Base-by-base conservation (phyloP, 92 coral and sea anemone species). In the Epizoanthus scotinus region DNA sequence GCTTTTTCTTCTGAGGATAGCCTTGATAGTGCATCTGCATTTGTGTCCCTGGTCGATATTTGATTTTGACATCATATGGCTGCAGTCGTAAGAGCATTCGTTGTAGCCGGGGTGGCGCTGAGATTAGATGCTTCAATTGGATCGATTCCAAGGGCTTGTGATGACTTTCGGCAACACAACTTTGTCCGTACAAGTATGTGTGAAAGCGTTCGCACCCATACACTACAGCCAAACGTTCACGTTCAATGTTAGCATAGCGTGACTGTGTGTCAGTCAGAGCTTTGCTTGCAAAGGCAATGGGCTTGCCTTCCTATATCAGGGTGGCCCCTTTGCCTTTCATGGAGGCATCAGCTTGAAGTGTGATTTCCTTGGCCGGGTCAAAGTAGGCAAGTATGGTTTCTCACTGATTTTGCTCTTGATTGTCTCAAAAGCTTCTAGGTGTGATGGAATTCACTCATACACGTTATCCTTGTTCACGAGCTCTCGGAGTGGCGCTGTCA, bases 401-500 rank as follows among this genome's bases (percentile, higher is more conserved):
- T 83, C 74, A 74, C 58, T 83, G 87, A 83, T 83, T 27, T 72
- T 49, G 49, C 63, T 64, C 71, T 84, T 84, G 17, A 84, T 66
- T 65, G 74, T 49, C 42, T 83, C 82, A 49, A 83, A 83, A 24
- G 86, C 71, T 58, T 63, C 70, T 72, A 73, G 86, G 83, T 83
- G 64, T 44, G 34, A 34, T 29, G 84, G 55, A 61, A 31, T 83
- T 83, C 86, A 83, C 31, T 74, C 61, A 74, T 72, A 83, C 20
- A 82, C 75, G 28, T 72, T 77, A 59, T 83, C 49, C 21, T 60
- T 72, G 47, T 86, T 89, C 24, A 83, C 59, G 8, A 86, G 87
- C 61, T 86, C 93, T 86, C 85, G 78, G 44, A 83, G 70, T 15
- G 93, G 78, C 34, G 88, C 88, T 83, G 94, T 84, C 56, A 83